These are phyloP conservation scores for Aplodontia rufa DNA, from an alignment of 2,113 vertebrate genomes.

Conservation along the genomic window DNA sequence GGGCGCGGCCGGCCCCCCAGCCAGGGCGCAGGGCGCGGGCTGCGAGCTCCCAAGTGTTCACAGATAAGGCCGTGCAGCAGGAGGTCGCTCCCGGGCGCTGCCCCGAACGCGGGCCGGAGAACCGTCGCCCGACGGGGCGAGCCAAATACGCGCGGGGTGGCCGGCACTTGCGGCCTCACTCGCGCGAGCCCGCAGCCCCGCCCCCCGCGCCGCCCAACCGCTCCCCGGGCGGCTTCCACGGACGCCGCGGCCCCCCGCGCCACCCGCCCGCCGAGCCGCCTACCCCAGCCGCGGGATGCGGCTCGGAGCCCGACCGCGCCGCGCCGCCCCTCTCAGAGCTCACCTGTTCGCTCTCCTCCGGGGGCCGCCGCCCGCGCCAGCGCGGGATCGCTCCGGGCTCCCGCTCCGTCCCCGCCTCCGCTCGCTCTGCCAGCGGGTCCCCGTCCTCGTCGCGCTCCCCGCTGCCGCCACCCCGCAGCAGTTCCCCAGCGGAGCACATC, in stretches of 20 bases:
- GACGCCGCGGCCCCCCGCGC: background rate
- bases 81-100: background rate
- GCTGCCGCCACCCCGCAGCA: conserved; percentile 65
- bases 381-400: conserved; percentile 11
- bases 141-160: background rate
- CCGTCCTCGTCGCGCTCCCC: conserved; percentile 66
- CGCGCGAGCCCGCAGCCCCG: background rate
- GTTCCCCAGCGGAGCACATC: conserved; percentile 78
- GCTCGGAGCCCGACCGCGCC: background rate
- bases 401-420: background rate
- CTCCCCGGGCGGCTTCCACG: background rate
- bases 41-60: background rate
- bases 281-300: background rate
- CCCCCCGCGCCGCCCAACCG: background rate
- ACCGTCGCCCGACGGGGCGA: background rate
- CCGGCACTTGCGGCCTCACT: no score
- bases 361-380: conserved; percentile 33
- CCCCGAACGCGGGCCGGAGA: no score
- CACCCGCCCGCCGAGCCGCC: background rate
- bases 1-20: background rate
- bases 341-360: conserved; percentile 45
- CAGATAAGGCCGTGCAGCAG: background rate
- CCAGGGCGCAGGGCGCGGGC: background rate
- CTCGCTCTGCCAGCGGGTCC: conserved; percentile 19
- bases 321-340: background rate